phyloP scores from a whole-genome alignment of 1,140 invertebrate species.

The Aporrectodea caliginosa region DNA sequence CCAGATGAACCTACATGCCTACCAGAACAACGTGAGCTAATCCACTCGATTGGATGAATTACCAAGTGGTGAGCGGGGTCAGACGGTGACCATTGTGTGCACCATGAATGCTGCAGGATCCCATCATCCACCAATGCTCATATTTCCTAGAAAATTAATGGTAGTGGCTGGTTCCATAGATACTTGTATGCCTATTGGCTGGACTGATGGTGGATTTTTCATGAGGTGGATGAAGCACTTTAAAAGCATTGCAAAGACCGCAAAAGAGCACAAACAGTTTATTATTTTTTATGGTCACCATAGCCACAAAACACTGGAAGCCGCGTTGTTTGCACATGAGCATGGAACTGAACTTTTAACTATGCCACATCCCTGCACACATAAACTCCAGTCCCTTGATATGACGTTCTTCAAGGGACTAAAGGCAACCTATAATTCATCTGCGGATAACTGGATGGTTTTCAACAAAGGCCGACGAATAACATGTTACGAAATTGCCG shows the following conservation, averaged over 20 bases:
- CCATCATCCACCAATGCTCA: constrained; percentile 21
- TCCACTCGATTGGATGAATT: not conserved
- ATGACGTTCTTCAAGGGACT: too few species aligned
- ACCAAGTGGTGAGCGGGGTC: constrained; percentile 6
- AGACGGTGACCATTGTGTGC: constrained; percentile 11
- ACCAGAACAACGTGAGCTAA: too few species aligned
- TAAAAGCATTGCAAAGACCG: not conserved
- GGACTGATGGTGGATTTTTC: constrained; percentile 12
- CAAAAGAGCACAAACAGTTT: constrained; percentile 23
- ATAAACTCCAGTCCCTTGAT: too few species aligned
- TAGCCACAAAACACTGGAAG: constrained; percentile 35
- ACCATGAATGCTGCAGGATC: constrained; percentile 19
- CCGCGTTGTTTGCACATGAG: constrained; percentile 20
- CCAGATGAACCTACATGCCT: too few species aligned
- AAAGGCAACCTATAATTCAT: too few species aligned
- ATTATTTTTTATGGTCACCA: constrained; percentile 36
- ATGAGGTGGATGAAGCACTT: constrained; percentile 30
- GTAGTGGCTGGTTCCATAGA: constrained; percentile 11
- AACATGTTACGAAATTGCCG: not conserved
- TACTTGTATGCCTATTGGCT: constrained; percentile 11
- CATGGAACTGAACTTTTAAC: constrained; percentile 33
- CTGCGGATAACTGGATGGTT: not conserved
- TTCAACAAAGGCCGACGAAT: not conserved
- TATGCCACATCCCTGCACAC: constrained; percentile 14
- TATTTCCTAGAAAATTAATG: too few species aligned